Evolutionary conservation across 2,797 vertebrate genomes (phyloP).

Genomic region (Scleropages formosus): DNA sequence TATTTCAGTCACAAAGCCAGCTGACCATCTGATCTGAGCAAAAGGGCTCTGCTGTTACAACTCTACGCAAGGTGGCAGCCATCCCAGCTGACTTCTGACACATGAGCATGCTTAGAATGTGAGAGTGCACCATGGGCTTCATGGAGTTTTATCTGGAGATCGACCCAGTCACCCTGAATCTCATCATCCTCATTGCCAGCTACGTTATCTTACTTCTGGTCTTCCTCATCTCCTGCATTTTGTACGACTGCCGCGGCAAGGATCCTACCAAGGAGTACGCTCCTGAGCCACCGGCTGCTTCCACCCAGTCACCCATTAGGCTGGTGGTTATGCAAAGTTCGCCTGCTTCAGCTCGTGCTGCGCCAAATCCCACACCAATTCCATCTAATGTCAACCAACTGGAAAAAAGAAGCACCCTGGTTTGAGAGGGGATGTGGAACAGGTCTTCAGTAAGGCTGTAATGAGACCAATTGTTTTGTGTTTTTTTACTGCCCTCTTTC

Average conservation of each 20-base stretch:
- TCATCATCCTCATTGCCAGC: conserved; percentile 90
- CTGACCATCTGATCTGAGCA: conserved; percentile 55
- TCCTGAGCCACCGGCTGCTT: conserved; percentile 68
- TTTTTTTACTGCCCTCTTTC: conserved; percentile 35
- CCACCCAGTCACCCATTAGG: conserved; percentile 78
- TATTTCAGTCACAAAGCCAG: conserved; percentile 78
- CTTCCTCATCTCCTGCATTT: conserved; percentile 83
- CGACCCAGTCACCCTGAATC: conserved; percentile 93
- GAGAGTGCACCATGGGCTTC: conserved; percentile 64
- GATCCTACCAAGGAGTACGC: conserved; percentile 90
- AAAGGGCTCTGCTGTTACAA: conserved; percentile 48
- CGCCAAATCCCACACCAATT: conserved; percentile 63
- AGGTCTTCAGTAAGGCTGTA: neutral
- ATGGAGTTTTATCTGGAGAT: conserved; percentile 98
- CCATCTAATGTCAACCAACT: conserved; percentile 51
- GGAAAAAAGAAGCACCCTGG: conserved; percentile 75
- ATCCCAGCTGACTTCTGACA: neutral
- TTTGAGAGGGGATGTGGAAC: conserved; percentile 48
- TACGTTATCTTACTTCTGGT: conserved; percentile 67
- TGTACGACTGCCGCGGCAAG: conserved; percentile 94
- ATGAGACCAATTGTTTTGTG: conserved; percentile 28
- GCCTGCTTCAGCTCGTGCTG: conserved; percentile 57
- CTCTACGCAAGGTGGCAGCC: neutral
- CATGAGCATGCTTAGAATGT: conserved; percentile 48
- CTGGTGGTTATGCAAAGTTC: conserved; percentile 79